These are phyloP conservation scores for Galeruca laticollis DNA, from an alignment of 2,888 invertebrate genomes.

Conservation along the genomic window DNA sequence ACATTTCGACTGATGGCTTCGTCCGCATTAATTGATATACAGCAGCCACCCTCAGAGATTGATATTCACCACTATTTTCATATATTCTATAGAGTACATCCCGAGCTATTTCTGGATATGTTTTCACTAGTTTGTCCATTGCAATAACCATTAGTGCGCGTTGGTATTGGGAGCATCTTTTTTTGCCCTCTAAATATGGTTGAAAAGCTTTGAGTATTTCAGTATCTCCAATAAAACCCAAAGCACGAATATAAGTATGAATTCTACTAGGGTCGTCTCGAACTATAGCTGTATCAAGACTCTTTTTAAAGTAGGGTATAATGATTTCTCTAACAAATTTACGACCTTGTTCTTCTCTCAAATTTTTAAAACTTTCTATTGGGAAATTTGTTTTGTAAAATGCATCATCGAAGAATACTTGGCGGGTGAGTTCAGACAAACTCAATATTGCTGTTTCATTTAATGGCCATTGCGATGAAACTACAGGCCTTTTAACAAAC, in stretches of 20 bases:
- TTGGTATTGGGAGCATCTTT: constrained; percentile 71
- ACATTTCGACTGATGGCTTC: constrained; percentile 73
- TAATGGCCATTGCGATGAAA: constrained; percentile 68
- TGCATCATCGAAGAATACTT: constrained; percentile 72
- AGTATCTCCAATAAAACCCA: constrained; percentile 76
- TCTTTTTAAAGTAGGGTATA: constrained; percentile 71
- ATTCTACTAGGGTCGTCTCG: constrained; percentile 70
- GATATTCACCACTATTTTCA: constrained; percentile 74
- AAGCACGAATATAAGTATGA: constrained; percentile 74
- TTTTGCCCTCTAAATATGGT: constrained; percentile 76
- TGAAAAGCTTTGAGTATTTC: constrained; percentile 73
- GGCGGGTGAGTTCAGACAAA: constrained; percentile 72
- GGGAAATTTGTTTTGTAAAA: constrained; percentile 74
- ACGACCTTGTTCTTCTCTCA: constrained; percentile 68
- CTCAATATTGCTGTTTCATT: constrained; percentile 72
- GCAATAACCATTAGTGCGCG: constrained; percentile 74
- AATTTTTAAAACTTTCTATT: constrained; percentile 74
- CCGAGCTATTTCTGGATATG: constrained; percentile 69
- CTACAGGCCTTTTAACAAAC: constrained; percentile 70
- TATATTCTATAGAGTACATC: constrained; percentile 76
- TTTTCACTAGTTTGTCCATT: constrained; percentile 69
- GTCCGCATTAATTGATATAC: constrained; percentile 73
- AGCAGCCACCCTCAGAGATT: constrained; percentile 76
- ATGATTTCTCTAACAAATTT: constrained; percentile 70
- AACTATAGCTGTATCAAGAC: constrained; percentile 70